These are phyloP conservation scores for Panthera leo DNA, from an alignment of 2,113 vertebrate species.

Conservation along the genomic window DNA sequence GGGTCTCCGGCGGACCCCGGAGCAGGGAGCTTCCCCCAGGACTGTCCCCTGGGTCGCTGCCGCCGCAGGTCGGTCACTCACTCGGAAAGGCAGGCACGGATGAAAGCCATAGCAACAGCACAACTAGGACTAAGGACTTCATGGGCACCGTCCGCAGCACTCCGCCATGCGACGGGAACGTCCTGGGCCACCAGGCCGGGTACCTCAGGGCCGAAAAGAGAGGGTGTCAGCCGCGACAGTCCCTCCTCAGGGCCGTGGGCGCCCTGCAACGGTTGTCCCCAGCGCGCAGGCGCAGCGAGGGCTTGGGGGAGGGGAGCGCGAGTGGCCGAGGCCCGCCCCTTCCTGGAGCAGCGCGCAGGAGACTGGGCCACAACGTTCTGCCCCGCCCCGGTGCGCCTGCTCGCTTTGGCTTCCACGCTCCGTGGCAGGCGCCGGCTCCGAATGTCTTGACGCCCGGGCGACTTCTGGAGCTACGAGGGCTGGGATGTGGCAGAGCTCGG, in stretches of 20 bases:
- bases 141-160: constrained; percentile 48
- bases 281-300: background rate
- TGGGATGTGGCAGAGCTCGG: accelerated
- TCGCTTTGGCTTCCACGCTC: accelerated
- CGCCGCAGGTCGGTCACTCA: constrained; percentile 39
- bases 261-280: constrained; percentile 6
- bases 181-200: constrained; percentile 13
- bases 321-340: background rate
- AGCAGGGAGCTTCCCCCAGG: background rate
- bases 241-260: background rate
- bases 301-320: background rate
- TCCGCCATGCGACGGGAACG: constrained; percentile 60
- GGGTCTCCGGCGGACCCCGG: background rate
- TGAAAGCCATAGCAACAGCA: constrained; percentile 57
- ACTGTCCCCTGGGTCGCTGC: background rate
- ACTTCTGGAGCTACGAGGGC: accelerated
- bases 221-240: too few relatives aligned
- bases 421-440: accelerated
- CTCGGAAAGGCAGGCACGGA: background rate
- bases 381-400: background rate
- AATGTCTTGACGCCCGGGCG: accelerated
- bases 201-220: background rate
- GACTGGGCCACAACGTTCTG: background rate
- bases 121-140: constrained; percentile 52
- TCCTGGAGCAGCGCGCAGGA: background rate